A percentile compares a stretch with the other conserved stretches of the same genome.
Conservation (phyloP, 2,888 invertebrate species). For the Chalcis sispes region DNA sequence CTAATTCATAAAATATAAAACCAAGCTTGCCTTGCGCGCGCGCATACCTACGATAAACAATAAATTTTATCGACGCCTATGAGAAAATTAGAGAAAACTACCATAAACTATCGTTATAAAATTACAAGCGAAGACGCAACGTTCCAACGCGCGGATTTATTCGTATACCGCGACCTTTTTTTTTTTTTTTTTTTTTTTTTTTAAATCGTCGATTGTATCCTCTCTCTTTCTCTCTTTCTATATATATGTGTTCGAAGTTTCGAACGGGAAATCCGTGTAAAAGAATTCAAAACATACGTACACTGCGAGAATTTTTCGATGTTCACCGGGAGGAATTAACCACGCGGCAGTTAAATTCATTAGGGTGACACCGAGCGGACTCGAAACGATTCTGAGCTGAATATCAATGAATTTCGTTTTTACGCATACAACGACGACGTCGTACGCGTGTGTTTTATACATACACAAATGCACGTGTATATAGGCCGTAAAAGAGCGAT, state of each 20-base stretch:
- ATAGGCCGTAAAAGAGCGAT: neutral
- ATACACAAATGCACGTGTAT: slow-evolving; percentile 3
- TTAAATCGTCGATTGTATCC: slow-evolving; percentile 18
- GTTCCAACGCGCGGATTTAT: slow-evolving; percentile 14
- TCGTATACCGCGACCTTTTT: slow-evolving; percentile 23
- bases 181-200: no score
- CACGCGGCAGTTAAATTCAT: slow-evolving; percentile 64
- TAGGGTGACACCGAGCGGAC: slow-evolving; percentile 61
- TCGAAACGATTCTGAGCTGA: slow-evolving; percentile 59
- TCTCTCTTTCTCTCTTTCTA: neutral
- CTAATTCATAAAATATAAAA: slow-evolving; percentile 30
- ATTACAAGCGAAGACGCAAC: slow-evolving; percentile 17
- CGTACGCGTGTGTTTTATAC: no score
- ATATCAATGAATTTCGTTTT: slow-evolving; percentile 62
- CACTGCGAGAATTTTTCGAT: slow-evolving; percentile 16
- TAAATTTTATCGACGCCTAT: slow-evolving; percentile 37
- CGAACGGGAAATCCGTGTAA: no score
- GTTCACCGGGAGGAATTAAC: slow-evolving; percentile 9
- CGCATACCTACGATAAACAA: slow-evolving; percentile 44
- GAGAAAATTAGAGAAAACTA: slow-evolving; percentile 19
- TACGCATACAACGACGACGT: neutral
- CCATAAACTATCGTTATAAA: slow-evolving; percentile 52
- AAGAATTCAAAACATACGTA: no score
- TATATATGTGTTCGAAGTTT: no score
- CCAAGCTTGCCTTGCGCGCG: slow-evolving; percentile 5